Base-by-base conservation (phyloP, 2,797 vertebrate species). In the Merluccius polli region DNA sequence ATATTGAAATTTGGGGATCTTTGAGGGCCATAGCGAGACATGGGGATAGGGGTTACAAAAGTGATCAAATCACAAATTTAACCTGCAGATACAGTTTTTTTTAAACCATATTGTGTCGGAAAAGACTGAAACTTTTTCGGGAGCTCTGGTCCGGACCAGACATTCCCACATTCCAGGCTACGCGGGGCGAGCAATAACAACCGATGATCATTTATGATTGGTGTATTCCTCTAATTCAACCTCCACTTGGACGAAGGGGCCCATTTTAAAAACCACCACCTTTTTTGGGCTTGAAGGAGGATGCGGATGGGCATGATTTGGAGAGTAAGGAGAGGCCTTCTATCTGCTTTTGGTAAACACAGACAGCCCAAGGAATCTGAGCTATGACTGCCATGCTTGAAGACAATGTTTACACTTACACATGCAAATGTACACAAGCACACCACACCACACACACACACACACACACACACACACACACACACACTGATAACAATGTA, bases 321-420 rank as follows among this genome's bases (percentile, higher is more conserved):
- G 41, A 70, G 79, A 72, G 48, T 80, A 73, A 67, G 79, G 76
- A 36, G 38, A 79, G 35, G 82, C 44, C 78, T 27, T 84, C 63
- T 82, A 69, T 81, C 83, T 81, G 48, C 82, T 84, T 71, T 84
- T 85, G 86, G 80, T 84, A 87, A 88, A 90, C 85, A 84, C 1
- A 67, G 71, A 82, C 31, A 73, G 77, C 41, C 80, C 63, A 73
- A 89, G 82, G 82, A 89, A 90, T 91, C n/a, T 69, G 72, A 91
- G 76, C 79, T 88, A 90, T 90, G 88, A 87, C 35, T 83, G 84
- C 82, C 83, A 75, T 75, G 84, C 78, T 65, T 83, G 11, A 77
- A 81, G 82, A 79, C 80, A 73, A 76, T 83, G 84, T 89, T 88
- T 83, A 86, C 84, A 83, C 83, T 81, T 21, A 21, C 1, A 72